phyloP scores from a whole-genome alignment of 2,888 invertebrate species.

The Lasioglossum pauxillum region DNA sequence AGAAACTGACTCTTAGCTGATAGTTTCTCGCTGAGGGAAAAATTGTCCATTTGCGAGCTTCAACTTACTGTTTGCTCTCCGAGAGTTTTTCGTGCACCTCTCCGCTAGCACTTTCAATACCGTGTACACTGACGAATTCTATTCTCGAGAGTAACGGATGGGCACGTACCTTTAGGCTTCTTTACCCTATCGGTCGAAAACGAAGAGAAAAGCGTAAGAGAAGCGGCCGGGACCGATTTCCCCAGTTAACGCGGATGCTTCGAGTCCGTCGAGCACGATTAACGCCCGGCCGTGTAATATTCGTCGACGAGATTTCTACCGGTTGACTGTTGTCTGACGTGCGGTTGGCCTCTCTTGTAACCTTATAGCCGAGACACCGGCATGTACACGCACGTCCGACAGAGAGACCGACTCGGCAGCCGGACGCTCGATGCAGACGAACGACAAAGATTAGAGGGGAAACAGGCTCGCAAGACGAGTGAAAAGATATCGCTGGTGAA shows the following conservation, averaged over 20 bases:
- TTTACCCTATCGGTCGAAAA: neutral
- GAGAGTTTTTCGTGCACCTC: no score
- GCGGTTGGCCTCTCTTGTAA: constrained; percentile 71
- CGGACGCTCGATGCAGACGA: neutral
- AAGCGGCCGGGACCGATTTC: constrained; percentile 38
- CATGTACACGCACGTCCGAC: constrained; percentile 30
- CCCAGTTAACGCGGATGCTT: constrained; percentile 54
- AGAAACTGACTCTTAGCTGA: no score
- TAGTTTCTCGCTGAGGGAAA: no score
- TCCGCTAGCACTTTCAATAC: no score
- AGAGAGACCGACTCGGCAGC: constrained; percentile 6
- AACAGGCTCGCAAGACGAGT: neutral
- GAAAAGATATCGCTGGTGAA: constrained; percentile 28
- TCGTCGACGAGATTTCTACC: constrained; percentile 74
- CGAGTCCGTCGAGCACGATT: constrained; percentile 65
- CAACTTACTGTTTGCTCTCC: no score
- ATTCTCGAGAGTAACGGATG: no score
- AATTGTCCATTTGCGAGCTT: no score
- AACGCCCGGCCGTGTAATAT: constrained; percentile 75
- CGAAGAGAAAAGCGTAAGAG: constrained; percentile 25
- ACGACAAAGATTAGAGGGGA: constrained; percentile 18
- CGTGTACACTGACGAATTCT: no score
- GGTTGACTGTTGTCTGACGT: constrained; percentile 69
- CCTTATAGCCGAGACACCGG: constrained; percentile 64
- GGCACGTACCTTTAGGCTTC: neutral